Conservation (phyloP, 2,888 invertebrate genomes). For the Epinotia bilunana region DNA sequence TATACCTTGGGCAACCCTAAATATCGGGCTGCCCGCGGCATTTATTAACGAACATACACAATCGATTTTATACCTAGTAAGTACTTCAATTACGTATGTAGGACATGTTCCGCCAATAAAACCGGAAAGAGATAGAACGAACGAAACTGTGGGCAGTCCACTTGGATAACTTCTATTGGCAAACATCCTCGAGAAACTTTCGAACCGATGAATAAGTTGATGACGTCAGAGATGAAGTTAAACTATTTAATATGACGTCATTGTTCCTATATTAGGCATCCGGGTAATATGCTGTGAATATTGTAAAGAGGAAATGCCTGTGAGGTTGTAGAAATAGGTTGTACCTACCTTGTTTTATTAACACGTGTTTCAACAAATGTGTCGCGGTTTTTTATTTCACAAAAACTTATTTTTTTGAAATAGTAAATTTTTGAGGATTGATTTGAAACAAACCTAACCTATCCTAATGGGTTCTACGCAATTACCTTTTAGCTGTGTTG, state of each 20-base stretch:
- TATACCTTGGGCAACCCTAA: slow-evolving; percentile 14
- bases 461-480: too few species aligned
- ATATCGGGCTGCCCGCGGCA: slow-evolving; percentile 10
- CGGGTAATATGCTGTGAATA: not conserved
- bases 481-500: too few species aligned
- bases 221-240: not conserved
- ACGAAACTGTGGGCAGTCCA: not conserved
- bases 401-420: too few species aligned
- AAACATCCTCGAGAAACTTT: slow-evolving; percentile 17
- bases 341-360: not conserved
- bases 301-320: too few species aligned
- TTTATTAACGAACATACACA: slow-evolving; percentile 15
- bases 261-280: not conserved
- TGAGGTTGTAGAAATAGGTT: not conserved
- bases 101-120: slow-evolving; percentile 1
- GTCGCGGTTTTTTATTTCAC: too few species aligned
- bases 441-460: too few species aligned
- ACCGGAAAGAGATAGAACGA: slow-evolving; percentile 27
- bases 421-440: too few species aligned
- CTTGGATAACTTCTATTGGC: slow-evolving; percentile 13
- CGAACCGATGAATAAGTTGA: slow-evolving; percentile 20
- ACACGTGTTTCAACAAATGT: not conserved
- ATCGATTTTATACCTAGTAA: slow-evolving; percentile 2
- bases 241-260: slow-evolving; percentile 12
- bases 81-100: slow-evolving; percentile 17